Base-by-base conservation (phyloP, 2,888 invertebrate species). In the Gandaritis pyraliata region DNA sequence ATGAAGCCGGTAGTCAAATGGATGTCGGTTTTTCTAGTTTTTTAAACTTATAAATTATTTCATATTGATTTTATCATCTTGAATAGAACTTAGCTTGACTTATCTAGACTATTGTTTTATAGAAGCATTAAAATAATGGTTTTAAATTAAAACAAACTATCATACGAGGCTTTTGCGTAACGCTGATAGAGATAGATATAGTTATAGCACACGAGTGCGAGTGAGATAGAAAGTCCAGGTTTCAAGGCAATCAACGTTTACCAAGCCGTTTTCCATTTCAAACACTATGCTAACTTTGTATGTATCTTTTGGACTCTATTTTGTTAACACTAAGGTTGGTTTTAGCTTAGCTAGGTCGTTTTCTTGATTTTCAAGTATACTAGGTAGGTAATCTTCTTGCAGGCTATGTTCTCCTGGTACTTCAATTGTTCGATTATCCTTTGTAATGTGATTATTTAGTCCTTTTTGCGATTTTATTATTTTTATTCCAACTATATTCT, bases 191-290 rank as follows among this genome's bases (percentile, higher is more conserved):
- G 85, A 89, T 39, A 63, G 69, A 54, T 38, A 76, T 80, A 82
- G 55, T 16, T 1, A 16, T 29, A 18, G 33, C 41, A 18, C 3
- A 38, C 54, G 46, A 23, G 80, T 49, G 46, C 47, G 78, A 86
- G 69, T 57, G 76, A 69, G 85, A 86, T 51, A 55, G 74, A 65
- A 54, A 61, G 68, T 72, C 75, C 75, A 77, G 56, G 77, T 80
- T 80, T 90, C 90, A 91, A 91, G 90, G 90, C 79, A 86, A 91
- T 80, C 90, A 82, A 90, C 90, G 90, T 89, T 90, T 89, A 87
- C 88, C 83, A 77, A 71, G 76, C 74, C 78, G 86, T 81, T 86
- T 89, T 88, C 87, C 87, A 86, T 70, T 76, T 74, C 72, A 69
- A 72, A 72, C 72, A 78, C 83, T 64, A 80, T 76, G 81, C 72